These are phyloP conservation scores for Marasmarcha lunaedactyla DNA, from an alignment of 2,888 invertebrate genomes.

Conservation along the genomic window DNA sequence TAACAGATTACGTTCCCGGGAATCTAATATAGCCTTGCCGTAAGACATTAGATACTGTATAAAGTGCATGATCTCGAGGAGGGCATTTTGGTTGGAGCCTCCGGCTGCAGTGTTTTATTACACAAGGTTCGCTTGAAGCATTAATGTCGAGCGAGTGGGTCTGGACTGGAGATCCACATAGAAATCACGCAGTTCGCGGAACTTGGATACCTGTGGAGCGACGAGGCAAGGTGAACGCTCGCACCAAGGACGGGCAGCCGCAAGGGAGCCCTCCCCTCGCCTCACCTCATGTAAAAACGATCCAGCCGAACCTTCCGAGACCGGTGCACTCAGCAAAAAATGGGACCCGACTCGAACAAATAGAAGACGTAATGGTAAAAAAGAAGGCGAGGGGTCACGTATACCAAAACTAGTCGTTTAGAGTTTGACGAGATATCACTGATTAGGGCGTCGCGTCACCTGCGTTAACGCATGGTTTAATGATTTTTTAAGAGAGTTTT, in stretches of 20 bases:
- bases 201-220: constrained; percentile 67
- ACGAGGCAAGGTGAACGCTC: constrained; percentile 67
- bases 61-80: constrained; percentile 27
- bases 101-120: constrained; percentile 41
- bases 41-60: constrained; percentile 34
- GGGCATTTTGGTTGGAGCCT: constrained; percentile 24
- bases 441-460: constrained; percentile 47
- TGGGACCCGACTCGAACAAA: constrained; percentile 59
- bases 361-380: constrained; percentile 48
- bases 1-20: constrained; percentile 19
- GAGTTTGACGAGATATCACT: constrained; percentile 38
- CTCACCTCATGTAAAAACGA: constrained; percentile 41
- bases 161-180: constrained; percentile 48
- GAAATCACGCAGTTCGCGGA: constrained; percentile 69
- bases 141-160: constrained; percentile 38
- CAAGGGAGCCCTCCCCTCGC: constrained; percentile 40
- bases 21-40: constrained; percentile 17
- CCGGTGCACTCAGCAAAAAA: constrained; percentile 61
- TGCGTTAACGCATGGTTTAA: constrained; percentile 44
- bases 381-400: constrained; percentile 51
- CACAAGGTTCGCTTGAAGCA: constrained; percentile 41
- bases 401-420: constrained; percentile 46
- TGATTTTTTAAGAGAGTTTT: too few relatives aligned
- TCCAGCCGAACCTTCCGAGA: constrained; percentile 46
- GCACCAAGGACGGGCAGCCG: constrained; percentile 65